These are phyloP conservation scores for Limulus polyphemus DNA, from an alignment of 2,888 invertebrate species.

Conservation along the genomic window DNA sequence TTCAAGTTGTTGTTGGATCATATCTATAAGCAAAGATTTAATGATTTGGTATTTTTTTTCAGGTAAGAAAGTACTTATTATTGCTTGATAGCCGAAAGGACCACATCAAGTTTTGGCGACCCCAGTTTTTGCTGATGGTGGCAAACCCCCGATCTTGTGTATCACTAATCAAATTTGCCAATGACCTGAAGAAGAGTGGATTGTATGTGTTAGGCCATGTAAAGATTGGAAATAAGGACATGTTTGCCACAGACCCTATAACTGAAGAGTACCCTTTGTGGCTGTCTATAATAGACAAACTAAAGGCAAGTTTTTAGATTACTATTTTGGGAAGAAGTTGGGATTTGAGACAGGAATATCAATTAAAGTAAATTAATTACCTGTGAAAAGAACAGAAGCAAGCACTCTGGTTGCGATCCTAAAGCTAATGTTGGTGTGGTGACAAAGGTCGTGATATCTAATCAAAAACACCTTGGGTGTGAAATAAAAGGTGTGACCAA, in stretches of 20 bases:
- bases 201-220: slow-evolving; percentile 79
- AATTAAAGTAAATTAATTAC: too few species aligned
- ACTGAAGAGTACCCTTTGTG: slow-evolving; percentile 70
- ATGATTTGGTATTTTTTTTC: slow-evolving; percentile 19
- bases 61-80: slow-evolving; percentile 88
- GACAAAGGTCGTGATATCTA: too few species aligned
- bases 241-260: slow-evolving; percentile 51
- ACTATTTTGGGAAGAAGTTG: neutral
- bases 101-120: slow-evolving; percentile 98
- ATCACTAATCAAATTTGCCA: slow-evolving; percentile 90
- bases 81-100: slow-evolving; percentile 90
- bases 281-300: slow-evolving; percentile 85
- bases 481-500: too few species aligned
- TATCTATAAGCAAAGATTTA: too few species aligned
- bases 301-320: slow-evolving; percentile 51
- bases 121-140: slow-evolving; percentile 85
- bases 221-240: slow-evolving; percentile 44
- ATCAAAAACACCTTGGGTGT: too few species aligned
- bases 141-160: slow-evolving; percentile 79
- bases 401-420: too few species aligned
- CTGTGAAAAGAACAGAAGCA: too few species aligned
- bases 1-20: too few species aligned
- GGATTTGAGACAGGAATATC: too few species aligned
- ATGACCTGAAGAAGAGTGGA: slow-evolving; percentile 86
- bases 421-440: too few species aligned